These are phyloP conservation scores for Dascyllus trimaculatus DNA, from an alignment of 2,113 vertebrate species.

Conservation along the genomic window DNA sequence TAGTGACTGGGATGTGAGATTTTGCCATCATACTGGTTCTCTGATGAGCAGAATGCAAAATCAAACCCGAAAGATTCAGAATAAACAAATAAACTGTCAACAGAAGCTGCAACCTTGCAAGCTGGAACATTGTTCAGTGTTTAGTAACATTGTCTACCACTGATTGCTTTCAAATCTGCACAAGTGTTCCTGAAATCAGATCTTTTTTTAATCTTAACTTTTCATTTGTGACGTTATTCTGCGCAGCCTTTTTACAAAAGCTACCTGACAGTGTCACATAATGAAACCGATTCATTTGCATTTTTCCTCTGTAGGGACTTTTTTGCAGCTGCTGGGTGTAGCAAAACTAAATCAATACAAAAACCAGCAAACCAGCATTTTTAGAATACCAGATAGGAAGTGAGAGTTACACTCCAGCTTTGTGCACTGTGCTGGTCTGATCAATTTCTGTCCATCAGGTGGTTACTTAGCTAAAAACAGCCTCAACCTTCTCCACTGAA, in stretches of 20 bases:
- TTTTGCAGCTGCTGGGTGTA: not conserved
- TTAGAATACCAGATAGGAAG: slow-evolving; percentile 1
- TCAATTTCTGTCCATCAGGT: slow-evolving; percentile 14
- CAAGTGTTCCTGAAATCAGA: no score
- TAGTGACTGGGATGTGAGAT: not conserved
- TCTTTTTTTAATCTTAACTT: not conserved
- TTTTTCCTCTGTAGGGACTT: not conserved
- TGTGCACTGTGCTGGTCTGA: not conserved
- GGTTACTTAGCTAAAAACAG: not conserved
- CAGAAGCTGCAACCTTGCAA: not conserved
- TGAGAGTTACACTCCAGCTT: not conserved
- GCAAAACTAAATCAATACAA: not conserved
- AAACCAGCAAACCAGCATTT: not conserved
- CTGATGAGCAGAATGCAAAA: not conserved
- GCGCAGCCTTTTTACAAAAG: not conserved
- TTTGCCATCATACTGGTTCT: not conserved
- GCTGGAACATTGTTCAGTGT: not conserved
- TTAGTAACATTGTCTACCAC: not conserved
- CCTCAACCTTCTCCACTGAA: slow-evolving; percentile 11
- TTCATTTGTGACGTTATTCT: not conserved
- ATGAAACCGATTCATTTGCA: not conserved
- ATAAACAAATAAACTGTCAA: not conserved
- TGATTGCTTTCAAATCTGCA: not conserved
- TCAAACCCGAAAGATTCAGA: not conserved
- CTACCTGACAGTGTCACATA: not conserved